Evolutionary conservation across 1,140 invertebrate species (phyloP).

Genomic region (Aricia agestis): DNA sequence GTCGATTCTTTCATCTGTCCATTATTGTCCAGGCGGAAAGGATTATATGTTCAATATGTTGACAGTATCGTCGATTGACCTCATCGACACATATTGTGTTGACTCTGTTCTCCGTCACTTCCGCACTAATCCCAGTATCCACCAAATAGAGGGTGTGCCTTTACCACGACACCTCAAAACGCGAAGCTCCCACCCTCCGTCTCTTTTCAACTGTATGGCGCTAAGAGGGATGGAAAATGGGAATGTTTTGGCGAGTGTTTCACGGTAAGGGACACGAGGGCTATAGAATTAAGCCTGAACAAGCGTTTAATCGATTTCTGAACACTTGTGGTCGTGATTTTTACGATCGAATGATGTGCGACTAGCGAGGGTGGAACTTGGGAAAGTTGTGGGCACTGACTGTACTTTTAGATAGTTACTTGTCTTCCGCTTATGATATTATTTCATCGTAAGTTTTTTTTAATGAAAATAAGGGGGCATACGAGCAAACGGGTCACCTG

Average conservation of each 20-base stretch:
- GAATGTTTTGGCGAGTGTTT: not conserved
- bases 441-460: too few species aligned
- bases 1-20: too few species aligned
- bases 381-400: not conserved
- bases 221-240: not conserved
- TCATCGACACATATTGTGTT: constrained; percentile 33
- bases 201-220: constrained; percentile 13
- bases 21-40: too few species aligned
- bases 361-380: not conserved
- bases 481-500: too few species aligned
- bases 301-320: constrained; percentile 46
- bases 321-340: constrained; percentile 39
- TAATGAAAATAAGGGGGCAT: too few species aligned
- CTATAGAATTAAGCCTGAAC: constrained; percentile 32
- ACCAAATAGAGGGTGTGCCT: constrained; percentile 40
- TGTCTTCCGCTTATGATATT: too few species aligned
- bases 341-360: constrained; percentile 27
- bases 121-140: constrained; percentile 44
- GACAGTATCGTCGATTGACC: not conserved
- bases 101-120: constrained; percentile 42
- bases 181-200: constrained; percentile 16
- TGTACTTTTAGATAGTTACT: not conserved
- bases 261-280: constrained; percentile 33
- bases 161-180: constrained; percentile 21
- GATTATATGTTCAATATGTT: not conserved